Evolutionary conservation across 2,888 invertebrate genomes (phyloP).

Genomic region (Sminthurinus aureus): DNA sequence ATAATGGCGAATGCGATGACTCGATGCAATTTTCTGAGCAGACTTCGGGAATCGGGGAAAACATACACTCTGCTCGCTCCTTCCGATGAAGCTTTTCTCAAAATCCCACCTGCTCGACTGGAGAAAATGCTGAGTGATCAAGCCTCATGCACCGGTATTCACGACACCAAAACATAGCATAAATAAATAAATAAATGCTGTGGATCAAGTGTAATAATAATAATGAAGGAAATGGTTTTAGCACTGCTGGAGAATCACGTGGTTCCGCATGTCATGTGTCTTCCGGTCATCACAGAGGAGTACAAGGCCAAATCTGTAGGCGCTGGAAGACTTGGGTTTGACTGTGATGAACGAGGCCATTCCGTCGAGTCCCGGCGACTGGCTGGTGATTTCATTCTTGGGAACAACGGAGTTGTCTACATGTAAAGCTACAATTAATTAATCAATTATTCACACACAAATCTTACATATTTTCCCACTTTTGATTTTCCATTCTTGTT

Average conservation of each 20-base stretch:
- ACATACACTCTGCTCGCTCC: conserved; percentile 66
- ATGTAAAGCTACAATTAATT: conserved; percentile 51
- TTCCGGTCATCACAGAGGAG: conserved; percentile 65
- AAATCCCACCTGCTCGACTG: conserved; percentile 63
- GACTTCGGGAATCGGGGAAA: conserved; percentile 61
- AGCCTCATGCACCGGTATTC: conserved; percentile 63
- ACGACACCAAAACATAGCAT: too few relatives aligned
- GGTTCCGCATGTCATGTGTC: conserved; percentile 64
- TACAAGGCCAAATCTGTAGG: conserved; percentile 63
- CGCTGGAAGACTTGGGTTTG: conserved; percentile 62
- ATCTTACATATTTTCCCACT: too few relatives aligned
- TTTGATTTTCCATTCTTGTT: too few relatives aligned
- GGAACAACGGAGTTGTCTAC: conserved; percentile 66
- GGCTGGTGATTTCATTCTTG: conserved; percentile 63
- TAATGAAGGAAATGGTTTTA: conserved; percentile 57
- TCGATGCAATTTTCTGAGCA: conserved; percentile 62
- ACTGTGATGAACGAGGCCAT: conserved; percentile 64
- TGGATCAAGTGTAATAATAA: too few relatives aligned
- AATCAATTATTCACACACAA: too few relatives aligned
- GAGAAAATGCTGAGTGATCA: conserved; percentile 64
- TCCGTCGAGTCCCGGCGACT: conserved; percentile 63
- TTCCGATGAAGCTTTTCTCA: conserved; percentile 64
- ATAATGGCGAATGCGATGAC: conserved; percentile 65
- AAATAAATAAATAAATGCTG: too few relatives aligned
- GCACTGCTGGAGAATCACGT: conserved; percentile 66